Base-by-base conservation (phyloP, 2,113 vertebrate genomes). In the Dendropsophus ebraccatus region DNA sequence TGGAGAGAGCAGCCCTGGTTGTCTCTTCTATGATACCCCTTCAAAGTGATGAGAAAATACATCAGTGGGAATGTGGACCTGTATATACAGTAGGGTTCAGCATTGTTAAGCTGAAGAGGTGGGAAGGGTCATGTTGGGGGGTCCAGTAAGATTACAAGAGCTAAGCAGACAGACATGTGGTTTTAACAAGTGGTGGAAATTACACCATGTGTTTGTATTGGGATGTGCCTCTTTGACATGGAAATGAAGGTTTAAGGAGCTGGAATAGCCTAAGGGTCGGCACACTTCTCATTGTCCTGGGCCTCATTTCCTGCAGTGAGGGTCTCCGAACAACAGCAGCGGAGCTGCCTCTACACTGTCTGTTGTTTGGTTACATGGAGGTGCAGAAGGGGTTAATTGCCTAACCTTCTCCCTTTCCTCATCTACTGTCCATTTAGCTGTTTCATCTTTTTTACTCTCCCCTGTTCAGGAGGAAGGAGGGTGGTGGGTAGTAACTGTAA, bases 131-230 rank as follows among this genome's bases (percentile, higher is more conserved):
- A 30, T 12, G 60, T 30, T 65, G 60, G 28, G 70, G 8, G 37
- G 37, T n/a, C 21, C 21, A 3, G 23, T 73, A n/a, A 45, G 12
- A 73, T 73, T 73, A 73, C 23, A 1, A 9, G 70, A 12, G n/a
- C 58, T 2, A 6, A 62, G 21, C 21, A 45, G 62, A 13, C 62
- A 67, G 70, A 73, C 70, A 73, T 47, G 70, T n/a, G 70, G 37
- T 10, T 73, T 45, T 73, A 73, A 73, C 37, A 73, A 73, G 70
- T 4, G 23, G 35, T 73, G 70, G 70, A 73, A 73, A 73, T 73
- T 37, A 45, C 70, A 35, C 70, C 19, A 12, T n/a, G 3, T 45
- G 70, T 73, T n/a, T 47, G 37, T 47, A 47, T n/a, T 45, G 21
- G 19, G 35, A 10, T 0, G 35, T 49, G 47, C 4, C 5, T 49